Evolutionary conservation across 2,113 vertebrate species (phyloP).

Genomic region (Nycticebus coucang): DNA sequence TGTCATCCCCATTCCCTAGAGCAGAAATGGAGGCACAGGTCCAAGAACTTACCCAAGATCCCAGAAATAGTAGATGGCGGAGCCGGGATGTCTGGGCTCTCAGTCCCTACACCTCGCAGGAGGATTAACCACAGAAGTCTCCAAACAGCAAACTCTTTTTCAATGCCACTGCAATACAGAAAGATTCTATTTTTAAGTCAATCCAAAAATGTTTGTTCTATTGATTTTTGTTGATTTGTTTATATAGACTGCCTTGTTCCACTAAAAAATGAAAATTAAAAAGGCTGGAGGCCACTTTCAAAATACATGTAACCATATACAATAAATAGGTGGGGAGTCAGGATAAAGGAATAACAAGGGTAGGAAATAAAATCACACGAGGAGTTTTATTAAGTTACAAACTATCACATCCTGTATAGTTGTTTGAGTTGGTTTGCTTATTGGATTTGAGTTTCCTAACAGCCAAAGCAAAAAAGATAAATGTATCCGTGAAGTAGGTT

Average conservation of each 20-base stretch:
- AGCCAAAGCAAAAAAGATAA: slow-evolving; percentile 32
- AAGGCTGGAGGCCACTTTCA: background rate
- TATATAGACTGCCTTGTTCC: background rate
- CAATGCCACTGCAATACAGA: background rate
- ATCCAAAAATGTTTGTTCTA: background rate
- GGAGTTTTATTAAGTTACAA: background rate
- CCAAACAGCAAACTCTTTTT: background rate
- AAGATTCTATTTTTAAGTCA: slow-evolving; percentile 1
- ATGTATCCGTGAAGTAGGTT: background rate
- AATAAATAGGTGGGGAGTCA: background rate
- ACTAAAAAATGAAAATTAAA: background rate
- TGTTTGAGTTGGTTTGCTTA: background rate
- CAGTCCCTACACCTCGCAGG: background rate
- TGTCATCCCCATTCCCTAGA: background rate
- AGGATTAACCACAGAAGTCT: background rate
- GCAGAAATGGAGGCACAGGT: background rate
- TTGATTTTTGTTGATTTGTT: slow-evolving; percentile 38
- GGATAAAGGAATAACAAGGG: background rate
- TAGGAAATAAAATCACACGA: background rate
- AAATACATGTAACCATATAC: background rate
- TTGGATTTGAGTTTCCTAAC: slow-evolving; percentile 15
- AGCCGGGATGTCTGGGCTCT: background rate
- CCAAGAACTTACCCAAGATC: background rate
- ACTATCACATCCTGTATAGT: too few relatives aligned
- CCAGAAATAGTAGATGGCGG: fast-evolving